These are phyloP conservation scores for Echinometra lucunter DNA, from an alignment of 53 echinoderm and acorn worm species.

Conservation along the genomic window DNA sequence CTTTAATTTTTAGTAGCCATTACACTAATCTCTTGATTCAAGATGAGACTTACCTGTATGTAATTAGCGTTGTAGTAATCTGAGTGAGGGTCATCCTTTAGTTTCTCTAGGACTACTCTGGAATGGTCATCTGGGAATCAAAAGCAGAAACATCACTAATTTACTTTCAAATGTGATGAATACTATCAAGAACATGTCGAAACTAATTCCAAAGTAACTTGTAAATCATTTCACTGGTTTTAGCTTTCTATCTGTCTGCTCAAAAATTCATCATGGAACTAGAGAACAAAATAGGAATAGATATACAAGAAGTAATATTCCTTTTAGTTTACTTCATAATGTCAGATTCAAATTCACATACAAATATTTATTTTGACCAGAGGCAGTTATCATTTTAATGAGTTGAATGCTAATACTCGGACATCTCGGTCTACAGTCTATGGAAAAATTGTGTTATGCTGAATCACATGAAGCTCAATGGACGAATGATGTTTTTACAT, in stretches of 20 bases:
- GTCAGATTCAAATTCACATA: neutral
- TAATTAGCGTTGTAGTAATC: conserved; percentile 82
- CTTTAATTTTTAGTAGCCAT: neutral
- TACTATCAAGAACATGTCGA: neutral
- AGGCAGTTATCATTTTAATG: no score
- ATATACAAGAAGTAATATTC: neutral
- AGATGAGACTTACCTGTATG: conserved; percentile 61
- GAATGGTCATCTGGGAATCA: conserved; percentile 78
- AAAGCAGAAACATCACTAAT: neutral
- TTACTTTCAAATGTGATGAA: neutral
- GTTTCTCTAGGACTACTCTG: conserved; percentile 70
- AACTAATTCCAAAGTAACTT: neutral
- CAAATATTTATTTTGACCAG: neutral
- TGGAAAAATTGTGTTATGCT: no score
- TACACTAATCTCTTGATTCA: neutral
- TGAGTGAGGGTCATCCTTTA: conserved; percentile 66
- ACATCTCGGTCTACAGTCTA: no score
- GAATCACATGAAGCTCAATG: no score
- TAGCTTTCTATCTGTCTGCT: neutral
- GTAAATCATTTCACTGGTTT: neutral
- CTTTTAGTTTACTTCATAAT: neutral
- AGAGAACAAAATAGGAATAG: neutral
- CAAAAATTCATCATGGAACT: neutral
- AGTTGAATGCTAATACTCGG: no score
- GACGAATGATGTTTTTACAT: no score